A percentile compares a stretch with the other conserved stretches of the same genome.
These are phyloP conservation scores for Crypturellus undulatus DNA, from an alignment of 2,113 vertebrate genomes.

Conservation along the genomic window DNA sequence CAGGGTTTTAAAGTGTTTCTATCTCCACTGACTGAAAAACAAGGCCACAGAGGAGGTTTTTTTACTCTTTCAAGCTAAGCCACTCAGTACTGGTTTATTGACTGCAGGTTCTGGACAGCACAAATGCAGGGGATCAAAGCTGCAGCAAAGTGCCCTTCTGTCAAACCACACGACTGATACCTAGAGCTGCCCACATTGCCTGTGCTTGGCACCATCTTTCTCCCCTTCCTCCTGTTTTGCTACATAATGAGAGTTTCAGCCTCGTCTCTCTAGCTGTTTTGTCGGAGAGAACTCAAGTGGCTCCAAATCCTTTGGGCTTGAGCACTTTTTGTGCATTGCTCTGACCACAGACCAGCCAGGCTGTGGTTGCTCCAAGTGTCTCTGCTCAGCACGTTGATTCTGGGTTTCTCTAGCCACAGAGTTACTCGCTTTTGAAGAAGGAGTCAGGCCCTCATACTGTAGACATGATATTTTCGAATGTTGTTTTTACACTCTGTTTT, in stretches of 20 bases:
- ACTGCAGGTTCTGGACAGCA: background rate
- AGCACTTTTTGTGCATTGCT: background rate
- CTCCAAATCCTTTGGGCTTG: background rate
- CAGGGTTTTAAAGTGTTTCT: constrained; percentile 16
- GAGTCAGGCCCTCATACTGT: background rate
- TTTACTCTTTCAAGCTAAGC: background rate
- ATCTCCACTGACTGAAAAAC: constrained; percentile 1
- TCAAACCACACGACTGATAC: background rate
- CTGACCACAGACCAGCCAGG: background rate
- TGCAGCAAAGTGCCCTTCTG: background rate
- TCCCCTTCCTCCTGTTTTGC: background rate
- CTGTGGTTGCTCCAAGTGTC: background rate
- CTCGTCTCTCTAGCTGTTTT: background rate
- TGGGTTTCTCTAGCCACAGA: background rate
- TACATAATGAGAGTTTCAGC: background rate
- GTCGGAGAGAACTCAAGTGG: background rate
- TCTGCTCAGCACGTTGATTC: background rate
- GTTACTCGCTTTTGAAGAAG: background rate
- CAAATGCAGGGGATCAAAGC: background rate
- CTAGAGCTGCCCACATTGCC: background rate
- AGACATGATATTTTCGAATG: background rate
- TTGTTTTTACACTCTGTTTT: background rate
- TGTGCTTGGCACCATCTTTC: background rate
- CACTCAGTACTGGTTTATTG: background rate
- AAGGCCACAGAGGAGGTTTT: background rate